Conservation (phyloP, 2,113 vertebrate genomes). For the Amazona vittata region DNA sequence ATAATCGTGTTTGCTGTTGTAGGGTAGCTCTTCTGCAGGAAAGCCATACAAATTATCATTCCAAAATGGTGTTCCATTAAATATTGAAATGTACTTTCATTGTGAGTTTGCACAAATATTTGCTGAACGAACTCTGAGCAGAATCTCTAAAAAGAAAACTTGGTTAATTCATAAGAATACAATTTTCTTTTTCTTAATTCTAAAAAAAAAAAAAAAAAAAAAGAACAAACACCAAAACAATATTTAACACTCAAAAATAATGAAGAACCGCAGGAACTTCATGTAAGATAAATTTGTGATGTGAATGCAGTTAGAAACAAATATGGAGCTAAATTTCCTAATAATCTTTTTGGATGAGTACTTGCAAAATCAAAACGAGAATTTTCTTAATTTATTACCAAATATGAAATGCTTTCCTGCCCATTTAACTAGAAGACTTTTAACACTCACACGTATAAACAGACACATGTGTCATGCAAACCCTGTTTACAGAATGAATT, state of each 20-base stretch:
- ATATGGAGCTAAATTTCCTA: neutral
- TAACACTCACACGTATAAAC: neutral
- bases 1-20: neutral
- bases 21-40: neutral
- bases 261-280: neutral
- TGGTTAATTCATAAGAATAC: neutral
- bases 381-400: neutral
- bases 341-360: neutral
- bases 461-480: neutral
- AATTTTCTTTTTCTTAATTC: neutral
- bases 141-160: neutral
- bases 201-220: neutral
- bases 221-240: neutral
- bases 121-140: constrained; percentile 21
- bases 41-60: constrained; percentile 42
- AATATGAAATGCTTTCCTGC: neutral
- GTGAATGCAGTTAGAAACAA: neutral
- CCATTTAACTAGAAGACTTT: neutral
- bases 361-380: neutral
- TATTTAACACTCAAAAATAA: constrained; percentile 29
- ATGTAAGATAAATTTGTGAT: neutral
- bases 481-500: neutral
- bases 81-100: constrained; percentile 31
- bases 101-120: neutral
- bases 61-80: constrained; percentile 36